Evolutionary conservation across 2,797 vertebrate species (phyloP).

Genomic region (Anolis apletophallus): DNA sequence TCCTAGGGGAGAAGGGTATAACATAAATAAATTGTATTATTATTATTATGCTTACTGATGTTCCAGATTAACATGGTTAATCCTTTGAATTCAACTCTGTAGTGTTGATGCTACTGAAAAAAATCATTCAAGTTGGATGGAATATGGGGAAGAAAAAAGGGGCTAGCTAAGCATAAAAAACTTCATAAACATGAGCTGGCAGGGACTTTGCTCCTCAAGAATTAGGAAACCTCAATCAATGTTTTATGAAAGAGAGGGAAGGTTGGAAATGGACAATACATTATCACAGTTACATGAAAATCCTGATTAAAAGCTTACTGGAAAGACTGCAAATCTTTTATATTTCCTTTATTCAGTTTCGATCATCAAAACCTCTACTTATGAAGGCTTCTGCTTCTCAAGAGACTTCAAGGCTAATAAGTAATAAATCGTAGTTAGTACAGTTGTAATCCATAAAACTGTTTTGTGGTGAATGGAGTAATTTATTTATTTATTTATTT

Average conservation of each 20-base stretch:
- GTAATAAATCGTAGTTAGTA: constrained; percentile 26
- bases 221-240: neutral
- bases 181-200: too few species aligned
- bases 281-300: neutral
- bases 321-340: neutral
- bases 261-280: neutral
- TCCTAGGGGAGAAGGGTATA: too few species aligned
- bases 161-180: too few species aligned
- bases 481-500: too few species aligned
- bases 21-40: too few species aligned
- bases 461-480: neutral
- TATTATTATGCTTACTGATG: too few species aligned
- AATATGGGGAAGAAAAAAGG: too few species aligned
- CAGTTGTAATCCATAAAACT: constrained; percentile 28
- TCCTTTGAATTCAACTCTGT: too few species aligned
- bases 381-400: neutral
- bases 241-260: neutral
- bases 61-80: too few species aligned
- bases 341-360: neutral
- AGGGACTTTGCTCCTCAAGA: neutral
- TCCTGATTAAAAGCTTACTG: neutral
- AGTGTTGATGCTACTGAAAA: too few species aligned
- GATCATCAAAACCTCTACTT: constrained; percentile 11
- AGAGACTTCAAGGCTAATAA: constrained; percentile 12
- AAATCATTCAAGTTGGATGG: too few species aligned